Evolutionary conservation across 2,888 invertebrate genomes (phyloP).

Genomic region (Tipula confusa): DNA sequence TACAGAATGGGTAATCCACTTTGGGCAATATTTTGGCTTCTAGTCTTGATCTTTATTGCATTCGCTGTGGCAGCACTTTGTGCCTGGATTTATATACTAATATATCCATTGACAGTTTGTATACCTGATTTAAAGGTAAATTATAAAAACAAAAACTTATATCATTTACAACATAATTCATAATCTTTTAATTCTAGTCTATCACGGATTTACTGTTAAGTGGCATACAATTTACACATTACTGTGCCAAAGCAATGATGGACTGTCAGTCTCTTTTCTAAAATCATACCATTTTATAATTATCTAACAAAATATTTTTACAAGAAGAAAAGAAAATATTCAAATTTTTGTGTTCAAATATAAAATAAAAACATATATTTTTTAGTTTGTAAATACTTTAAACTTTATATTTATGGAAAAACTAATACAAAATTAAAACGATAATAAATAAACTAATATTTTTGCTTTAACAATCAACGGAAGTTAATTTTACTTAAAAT

Average conservation of each 20-base stretch:
- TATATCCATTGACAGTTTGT: constrained; percentile 65
- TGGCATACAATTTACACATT: constrained; percentile 66
- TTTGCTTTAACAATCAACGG: not conserved
- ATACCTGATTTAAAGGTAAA: constrained; percentile 61
- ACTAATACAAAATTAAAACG: not conserved
- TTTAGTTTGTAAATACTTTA: no score
- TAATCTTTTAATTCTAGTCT: constrained; percentile 52
- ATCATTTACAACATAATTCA: constrained; percentile 29
- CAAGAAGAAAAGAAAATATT: no score
- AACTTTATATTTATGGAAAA: not conserved
- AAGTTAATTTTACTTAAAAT: no score
- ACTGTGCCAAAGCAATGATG: constrained; percentile 67
- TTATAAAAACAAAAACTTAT: not conserved
- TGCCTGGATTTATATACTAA: constrained; percentile 63
- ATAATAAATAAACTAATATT: not conserved
- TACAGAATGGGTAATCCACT: not conserved
- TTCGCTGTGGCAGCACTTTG: constrained; percentile 65
- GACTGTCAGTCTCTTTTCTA: constrained; percentile 55
- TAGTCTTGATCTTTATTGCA: constrained; percentile 63
- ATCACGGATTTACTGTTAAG: constrained; percentile 62
- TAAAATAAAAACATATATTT: no score
- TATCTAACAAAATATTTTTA: no score
- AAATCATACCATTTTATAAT: constrained; percentile 30
- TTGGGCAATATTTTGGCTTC: constrained; percentile 65
- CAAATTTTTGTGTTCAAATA: no score